Conservation (phyloP, 2,888 invertebrate genomes). For the Melanchra persicariae region DNA sequence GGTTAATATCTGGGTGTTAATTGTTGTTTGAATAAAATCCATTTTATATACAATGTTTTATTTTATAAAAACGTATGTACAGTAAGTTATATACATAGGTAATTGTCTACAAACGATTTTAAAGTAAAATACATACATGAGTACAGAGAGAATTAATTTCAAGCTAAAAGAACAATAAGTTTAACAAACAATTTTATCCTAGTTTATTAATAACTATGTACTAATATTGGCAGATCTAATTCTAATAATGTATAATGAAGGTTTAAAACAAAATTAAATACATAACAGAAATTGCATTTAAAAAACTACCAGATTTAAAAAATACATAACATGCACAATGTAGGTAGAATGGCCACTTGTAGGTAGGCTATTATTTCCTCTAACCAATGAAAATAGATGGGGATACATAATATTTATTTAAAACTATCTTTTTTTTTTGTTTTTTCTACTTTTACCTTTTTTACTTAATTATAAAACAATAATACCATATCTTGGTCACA, state of each 20-base stretch:
- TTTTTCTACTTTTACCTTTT: slow-evolving; percentile 18
- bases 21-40: slow-evolving; percentile 63
- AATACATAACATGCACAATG: not conserved
- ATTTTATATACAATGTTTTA: slow-evolving; percentile 58
- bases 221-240: slow-evolving; percentile 51
- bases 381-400: not conserved
- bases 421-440: not conserved
- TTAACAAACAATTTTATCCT: slow-evolving; percentile 26
- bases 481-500: slow-evolving; percentile 28
- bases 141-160: slow-evolving; percentile 19
- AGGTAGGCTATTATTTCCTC: not conserved
- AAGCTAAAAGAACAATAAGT: slow-evolving; percentile 24
- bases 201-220: slow-evolving; percentile 22
- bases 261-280: not conserved
- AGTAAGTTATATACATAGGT: slow-evolving; percentile 52
- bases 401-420: not conserved
- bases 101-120: slow-evolving; percentile 48
- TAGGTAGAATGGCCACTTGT: no score
- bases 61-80: slow-evolving; percentile 59
- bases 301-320: slow-evolving; percentile 8
- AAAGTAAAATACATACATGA: slow-evolving; percentile 38
- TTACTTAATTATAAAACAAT: slow-evolving; percentile 9
- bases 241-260: slow-evolving; percentile 5
- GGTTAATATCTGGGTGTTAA: slow-evolving; percentile 43
- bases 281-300: not conserved